These are phyloP conservation scores for Urocolius indicus DNA, from an alignment of 2,113 vertebrate genomes.

Conservation along the genomic window DNA sequence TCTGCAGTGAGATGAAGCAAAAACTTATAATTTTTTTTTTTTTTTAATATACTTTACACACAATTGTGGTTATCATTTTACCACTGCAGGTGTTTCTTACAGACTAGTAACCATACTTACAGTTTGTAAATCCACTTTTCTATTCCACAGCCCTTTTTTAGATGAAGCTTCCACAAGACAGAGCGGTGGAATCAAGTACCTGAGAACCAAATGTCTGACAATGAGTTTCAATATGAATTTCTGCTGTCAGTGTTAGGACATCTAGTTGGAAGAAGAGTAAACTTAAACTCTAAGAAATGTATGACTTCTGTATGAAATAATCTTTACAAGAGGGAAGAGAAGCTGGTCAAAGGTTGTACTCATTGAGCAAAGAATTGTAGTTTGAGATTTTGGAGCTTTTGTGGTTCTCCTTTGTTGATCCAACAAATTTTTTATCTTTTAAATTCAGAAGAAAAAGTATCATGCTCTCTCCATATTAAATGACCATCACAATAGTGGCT, in stretches of 20 bases:
- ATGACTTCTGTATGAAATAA: neutral
- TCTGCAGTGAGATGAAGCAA: neutral
- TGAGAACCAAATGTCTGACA: neutral
- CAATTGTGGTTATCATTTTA: too few species aligned
- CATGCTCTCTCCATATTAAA: neutral
- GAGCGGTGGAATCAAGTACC: neutral
- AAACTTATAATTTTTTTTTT: accelerated
- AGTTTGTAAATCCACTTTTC: neutral
- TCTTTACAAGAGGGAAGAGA: neutral
- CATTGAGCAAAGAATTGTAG: neutral
- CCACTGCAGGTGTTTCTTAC: neutral
- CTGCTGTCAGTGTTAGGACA: neutral
- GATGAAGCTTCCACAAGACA: neutral
- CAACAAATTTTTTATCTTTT: neutral
- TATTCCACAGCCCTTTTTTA: neutral
- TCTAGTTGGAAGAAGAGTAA: neutral
- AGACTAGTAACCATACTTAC: neutral
- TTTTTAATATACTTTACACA: too few species aligned
- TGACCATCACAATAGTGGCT: neutral
- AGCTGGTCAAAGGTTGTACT: neutral
- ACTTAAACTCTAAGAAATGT: neutral
- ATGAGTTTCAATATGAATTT: neutral
- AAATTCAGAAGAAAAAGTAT: neutral
- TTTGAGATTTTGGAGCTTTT: neutral
- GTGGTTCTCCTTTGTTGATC: neutral